A percentile compares a stretch with the other conserved stretches of the same genome.
These are phyloP conservation scores for Bostrychus sinensis DNA, from an alignment of 2,113 vertebrate species.

Conservation along the genomic window DNA sequence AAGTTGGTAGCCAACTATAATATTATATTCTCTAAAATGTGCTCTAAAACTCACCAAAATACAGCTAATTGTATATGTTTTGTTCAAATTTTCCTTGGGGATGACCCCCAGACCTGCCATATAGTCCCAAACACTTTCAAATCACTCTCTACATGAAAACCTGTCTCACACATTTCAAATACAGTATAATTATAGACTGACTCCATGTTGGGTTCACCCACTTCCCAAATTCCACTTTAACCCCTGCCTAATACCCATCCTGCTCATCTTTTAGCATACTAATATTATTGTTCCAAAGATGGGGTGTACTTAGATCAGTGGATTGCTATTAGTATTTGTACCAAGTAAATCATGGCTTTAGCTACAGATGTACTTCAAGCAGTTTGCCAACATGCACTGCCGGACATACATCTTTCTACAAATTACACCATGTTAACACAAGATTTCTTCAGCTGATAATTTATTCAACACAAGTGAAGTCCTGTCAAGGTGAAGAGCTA, in stretches of 20 bases:
- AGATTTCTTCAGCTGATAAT: constrained; percentile 62
- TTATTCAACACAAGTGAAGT: constrained; percentile 64
- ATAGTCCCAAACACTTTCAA: too few relatives aligned
- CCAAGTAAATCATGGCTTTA: constrained; percentile 27
- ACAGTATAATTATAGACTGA: too few relatives aligned
- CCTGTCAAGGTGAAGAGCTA: constrained; percentile 64
- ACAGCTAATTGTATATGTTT: too few relatives aligned
- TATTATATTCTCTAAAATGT: too few relatives aligned
- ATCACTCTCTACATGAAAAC: too few relatives aligned
- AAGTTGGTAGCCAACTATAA: too few relatives aligned
- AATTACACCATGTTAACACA: constrained; percentile 38
- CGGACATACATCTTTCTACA: constrained; percentile 35
- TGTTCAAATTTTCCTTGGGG: too few relatives aligned
- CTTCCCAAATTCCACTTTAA: too few relatives aligned
- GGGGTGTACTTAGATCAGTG: constrained; percentile 34
- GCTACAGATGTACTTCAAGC: constrained; percentile 11
- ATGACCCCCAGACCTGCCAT: too few relatives aligned
- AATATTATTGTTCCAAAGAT: constrained; percentile 29
- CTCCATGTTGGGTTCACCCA: too few relatives aligned
- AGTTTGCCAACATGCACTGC: constrained; percentile 24
- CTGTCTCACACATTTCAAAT: too few relatives aligned
- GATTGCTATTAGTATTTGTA: constrained; percentile 49
- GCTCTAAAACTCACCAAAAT: too few relatives aligned
- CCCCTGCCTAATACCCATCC: constrained; percentile 20
- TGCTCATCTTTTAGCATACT: constrained; percentile 23